Conservation (phyloP, 2,113 vertebrate genomes). For the Nyctereutes procyonoides region DNA sequence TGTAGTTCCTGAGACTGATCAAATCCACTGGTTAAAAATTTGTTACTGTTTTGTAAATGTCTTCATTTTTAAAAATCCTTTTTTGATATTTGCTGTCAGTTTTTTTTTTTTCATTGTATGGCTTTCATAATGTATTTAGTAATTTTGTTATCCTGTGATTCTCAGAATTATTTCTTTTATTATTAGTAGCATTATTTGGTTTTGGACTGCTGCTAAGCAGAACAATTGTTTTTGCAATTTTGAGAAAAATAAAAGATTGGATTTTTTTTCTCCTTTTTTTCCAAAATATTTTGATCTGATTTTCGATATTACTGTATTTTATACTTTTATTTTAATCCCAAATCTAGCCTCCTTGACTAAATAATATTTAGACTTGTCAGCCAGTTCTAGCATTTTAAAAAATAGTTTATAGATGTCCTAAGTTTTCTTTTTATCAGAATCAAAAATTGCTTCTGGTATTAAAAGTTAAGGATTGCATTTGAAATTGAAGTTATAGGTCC, state of each 20-base stretch:
- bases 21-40: conserved; percentile 55
- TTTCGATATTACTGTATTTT: conserved; percentile 42
- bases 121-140: conserved; percentile 17
- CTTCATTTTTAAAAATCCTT: conserved; percentile 58
- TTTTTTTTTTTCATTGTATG: conserved; percentile 43
- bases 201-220: background rate
- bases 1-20: conserved; percentile 54
- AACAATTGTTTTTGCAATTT: conserved; percentile 46
- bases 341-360: background rate
- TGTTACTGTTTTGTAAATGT: conserved; percentile 58
- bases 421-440: conserved; percentile 58
- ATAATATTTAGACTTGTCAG: background rate
- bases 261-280: background rate
- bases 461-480: conserved; percentile 51
- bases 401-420: background rate
- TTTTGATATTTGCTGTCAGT: conserved; percentile 14
- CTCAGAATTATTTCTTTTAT: background rate
- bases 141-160: conserved; percentile 43
- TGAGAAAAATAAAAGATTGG: conserved; percentile 28
- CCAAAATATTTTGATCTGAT: conserved; percentile 20
- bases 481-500: conserved; percentile 7
- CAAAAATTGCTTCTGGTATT: conserved; percentile 38
- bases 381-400: conserved; percentile 39
- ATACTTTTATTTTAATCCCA: conserved; percentile 40
- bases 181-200: conserved; percentile 52